Conservation (phyloP, 2,797 vertebrate genomes). For the Simalia tracyae region DNA sequence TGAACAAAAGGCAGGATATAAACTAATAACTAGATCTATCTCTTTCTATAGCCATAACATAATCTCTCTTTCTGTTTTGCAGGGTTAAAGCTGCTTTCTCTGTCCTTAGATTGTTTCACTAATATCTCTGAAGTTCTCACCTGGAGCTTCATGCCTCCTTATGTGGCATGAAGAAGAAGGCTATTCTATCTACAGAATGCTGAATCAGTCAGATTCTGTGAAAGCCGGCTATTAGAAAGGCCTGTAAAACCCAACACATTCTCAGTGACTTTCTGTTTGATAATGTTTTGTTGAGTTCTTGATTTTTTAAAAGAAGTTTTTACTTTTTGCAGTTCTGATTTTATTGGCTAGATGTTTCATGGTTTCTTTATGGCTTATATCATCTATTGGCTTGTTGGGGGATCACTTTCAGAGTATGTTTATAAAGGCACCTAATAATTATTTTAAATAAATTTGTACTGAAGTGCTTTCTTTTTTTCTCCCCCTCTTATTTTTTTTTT, state of each 20-base stretch:
- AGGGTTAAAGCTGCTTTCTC: conserved; percentile 22
- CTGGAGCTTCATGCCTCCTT: neutral
- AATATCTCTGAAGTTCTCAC: conserved; percentile 20
- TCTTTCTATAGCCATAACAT: neutral
- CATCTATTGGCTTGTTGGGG: neutral
- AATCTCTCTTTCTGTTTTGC: conserved; percentile 43
- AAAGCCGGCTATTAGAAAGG: neutral
- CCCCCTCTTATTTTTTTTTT: neutral
- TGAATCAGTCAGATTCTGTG: neutral
- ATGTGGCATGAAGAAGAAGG: neutral
- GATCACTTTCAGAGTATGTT: neutral
- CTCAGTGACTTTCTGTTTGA: neutral
- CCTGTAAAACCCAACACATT: neutral
- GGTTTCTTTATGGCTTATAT: neutral
- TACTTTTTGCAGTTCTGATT: neutral
- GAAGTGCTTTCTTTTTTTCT: neutral
- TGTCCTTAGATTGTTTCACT: conserved; percentile 11
- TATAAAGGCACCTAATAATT: neutral
- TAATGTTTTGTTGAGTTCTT: neutral
- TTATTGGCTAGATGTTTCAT: neutral
- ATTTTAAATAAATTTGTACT: neutral
- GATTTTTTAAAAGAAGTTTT: neutral
- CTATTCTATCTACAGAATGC: neutral
- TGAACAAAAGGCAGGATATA: neutral
- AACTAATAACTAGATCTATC: neutral